Percentiles rank a stretch among this genome's conserved stretches.
Conservation (phyloP, 2,888 invertebrate genomes). For the Pollenia labialis region DNA sequence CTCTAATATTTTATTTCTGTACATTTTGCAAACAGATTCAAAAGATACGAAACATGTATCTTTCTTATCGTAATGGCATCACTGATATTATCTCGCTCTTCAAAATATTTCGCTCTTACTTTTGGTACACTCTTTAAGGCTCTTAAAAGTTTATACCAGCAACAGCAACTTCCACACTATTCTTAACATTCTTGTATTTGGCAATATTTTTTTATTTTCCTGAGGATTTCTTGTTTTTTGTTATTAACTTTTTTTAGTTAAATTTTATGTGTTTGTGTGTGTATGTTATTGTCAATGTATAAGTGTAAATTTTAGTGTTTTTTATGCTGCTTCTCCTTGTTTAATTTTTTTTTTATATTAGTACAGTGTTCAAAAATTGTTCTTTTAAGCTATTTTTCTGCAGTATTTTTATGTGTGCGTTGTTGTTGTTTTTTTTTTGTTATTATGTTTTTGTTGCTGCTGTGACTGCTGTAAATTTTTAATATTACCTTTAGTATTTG, state of each 20-base stretch:
- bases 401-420: conserved; percentile 49
- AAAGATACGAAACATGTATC: too few species aligned
- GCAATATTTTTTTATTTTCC: conserved; percentile 75
- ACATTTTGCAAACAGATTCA: too few species aligned
- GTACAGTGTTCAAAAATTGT: conserved; percentile 80
- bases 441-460: conserved; percentile 62
- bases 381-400: conserved; percentile 73
- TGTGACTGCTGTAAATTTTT: conserved; percentile 65
- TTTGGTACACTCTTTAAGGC: conserved; percentile 19
- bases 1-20: too few species aligned
- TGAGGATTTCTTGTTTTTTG: conserved; percentile 76
- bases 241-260: conserved; percentile 73
- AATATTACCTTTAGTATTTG: conserved; percentile 70
- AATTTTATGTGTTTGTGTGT: conserved; percentile 45
- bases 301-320: conserved; percentile 66
- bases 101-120: conserved; percentile 36
- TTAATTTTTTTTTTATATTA: conserved; percentile 74
- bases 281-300: conserved; percentile 47
- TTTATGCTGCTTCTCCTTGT: conserved; percentile 70
- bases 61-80: too few species aligned
- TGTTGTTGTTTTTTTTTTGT: conserved; percentile 57
- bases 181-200: conserved; percentile 66
- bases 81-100: conserved; percentile 19
- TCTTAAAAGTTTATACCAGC: conserved; percentile 63
- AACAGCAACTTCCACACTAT: conserved; percentile 52